phyloP scores from a whole-genome alignment of 2,888 invertebrate genomes.

The Harmothoe impar region DNA sequence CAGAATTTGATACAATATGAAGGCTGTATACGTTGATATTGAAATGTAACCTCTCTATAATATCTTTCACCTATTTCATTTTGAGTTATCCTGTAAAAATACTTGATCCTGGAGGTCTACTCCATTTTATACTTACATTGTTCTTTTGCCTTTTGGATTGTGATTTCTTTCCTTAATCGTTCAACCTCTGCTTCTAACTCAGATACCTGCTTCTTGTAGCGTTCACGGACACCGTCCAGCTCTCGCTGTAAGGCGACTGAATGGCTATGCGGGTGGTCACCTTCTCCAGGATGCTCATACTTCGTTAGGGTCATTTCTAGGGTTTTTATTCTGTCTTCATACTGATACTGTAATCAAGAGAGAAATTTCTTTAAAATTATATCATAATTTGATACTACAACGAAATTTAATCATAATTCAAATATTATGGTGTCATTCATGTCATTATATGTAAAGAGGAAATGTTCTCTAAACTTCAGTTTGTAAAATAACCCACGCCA shows the following conservation, averaged over 20 bases:
- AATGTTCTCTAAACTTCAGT: too few relatives aligned
- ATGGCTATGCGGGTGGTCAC: slow-evolving; percentile 79
- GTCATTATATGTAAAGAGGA: too few relatives aligned
- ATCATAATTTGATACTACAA: not conserved
- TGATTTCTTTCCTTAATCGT: slow-evolving; percentile 70
- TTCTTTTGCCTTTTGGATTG: slow-evolving; percentile 65
- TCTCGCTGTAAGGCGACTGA: slow-evolving; percentile 78
- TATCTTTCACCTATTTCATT: too few relatives aligned
- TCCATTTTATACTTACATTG: not conserved
- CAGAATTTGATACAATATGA: too few relatives aligned
- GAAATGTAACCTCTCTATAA: too few relatives aligned
- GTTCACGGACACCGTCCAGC: slow-evolving; percentile 78
- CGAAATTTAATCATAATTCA: not conserved
- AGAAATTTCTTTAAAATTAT: too few relatives aligned
- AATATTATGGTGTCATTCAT: too few relatives aligned
- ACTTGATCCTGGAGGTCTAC: too few relatives aligned
- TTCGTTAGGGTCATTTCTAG: slow-evolving; percentile 77
- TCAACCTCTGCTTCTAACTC: slow-evolving; percentile 74
- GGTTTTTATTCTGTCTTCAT: slow-evolving; percentile 80
- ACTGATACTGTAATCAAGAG: slow-evolving; percentile 75
- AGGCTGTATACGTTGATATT: too few relatives aligned
- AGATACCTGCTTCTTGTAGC: slow-evolving; percentile 74
- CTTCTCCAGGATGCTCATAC: slow-evolving; percentile 69
- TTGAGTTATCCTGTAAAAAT: too few relatives aligned
- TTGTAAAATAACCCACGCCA: too few relatives aligned